These are phyloP conservation scores for Turritopsis dohrnii DNA, from an alignment of 30 jellyfish, hydroid and myxozoan genomes.

Conservation along the genomic window DNA sequence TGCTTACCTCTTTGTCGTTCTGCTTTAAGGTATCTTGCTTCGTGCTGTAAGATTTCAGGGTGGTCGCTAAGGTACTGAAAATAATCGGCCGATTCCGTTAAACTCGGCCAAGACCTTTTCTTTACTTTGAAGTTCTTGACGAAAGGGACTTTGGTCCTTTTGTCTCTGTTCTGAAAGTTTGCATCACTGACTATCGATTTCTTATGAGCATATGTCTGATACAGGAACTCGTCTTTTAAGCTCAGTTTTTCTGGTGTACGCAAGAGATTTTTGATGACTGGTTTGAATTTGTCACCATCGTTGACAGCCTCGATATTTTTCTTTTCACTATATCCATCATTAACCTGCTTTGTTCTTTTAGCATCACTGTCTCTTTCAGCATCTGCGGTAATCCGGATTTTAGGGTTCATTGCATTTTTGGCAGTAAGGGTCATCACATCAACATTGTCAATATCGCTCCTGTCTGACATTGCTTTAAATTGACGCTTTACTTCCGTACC, in stretches of 20 bases:
- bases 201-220: constrained; percentile 23
- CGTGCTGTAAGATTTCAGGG: constrained; percentile 19
- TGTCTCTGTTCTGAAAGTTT: constrained; percentile 23
- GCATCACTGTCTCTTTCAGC: background rate
- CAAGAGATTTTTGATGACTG: background rate
- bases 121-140: background rate
- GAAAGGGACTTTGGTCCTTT: constrained; percentile 17
- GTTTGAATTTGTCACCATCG: constrained; percentile 18
- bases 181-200: background rate
- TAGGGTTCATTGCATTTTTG: background rate
- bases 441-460: background rate
- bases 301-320: constrained; percentile 6
- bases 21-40: background rate
- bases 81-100: constrained; percentile 20
- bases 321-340: background rate
- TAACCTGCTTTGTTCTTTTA: constrained; percentile 5
- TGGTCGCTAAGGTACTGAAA: constrained; percentile 23
- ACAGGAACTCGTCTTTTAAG: constrained; percentile 22
- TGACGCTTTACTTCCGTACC: background rate
- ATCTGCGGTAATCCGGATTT: background rate
- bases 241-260: constrained; percentile 17
- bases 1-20: background rate
- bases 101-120: background rate
- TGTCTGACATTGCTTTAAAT: background rate
- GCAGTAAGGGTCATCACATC: constrained; percentile 11